Percentiles rank a stretch among this genome's conserved stretches.
Evolutionary conservation across 1,140 invertebrate species (phyloP).

Genomic region (Macrosteles quadrilineatus): DNA sequence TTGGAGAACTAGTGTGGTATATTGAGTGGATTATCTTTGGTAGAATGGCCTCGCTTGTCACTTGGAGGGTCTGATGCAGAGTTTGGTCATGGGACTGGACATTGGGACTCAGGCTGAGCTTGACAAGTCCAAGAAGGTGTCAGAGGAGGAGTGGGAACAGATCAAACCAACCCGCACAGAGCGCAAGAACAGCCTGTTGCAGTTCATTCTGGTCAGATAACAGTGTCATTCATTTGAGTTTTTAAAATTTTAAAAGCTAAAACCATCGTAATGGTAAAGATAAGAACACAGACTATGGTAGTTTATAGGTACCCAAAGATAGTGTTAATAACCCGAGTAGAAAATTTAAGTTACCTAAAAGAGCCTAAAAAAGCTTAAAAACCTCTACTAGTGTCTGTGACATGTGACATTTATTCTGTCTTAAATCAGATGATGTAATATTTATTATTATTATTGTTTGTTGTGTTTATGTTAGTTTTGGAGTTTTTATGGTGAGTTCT

Average conservation of each 20-base stretch:
- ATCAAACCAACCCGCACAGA: constrained; percentile 68
- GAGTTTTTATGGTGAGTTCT: no score
- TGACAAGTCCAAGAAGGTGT: constrained; percentile 68
- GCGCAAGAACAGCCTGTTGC: constrained; percentile 60
- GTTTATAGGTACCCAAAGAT: no score
- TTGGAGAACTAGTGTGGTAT: no score
- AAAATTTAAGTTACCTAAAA: no score
- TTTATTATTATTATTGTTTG: no score
- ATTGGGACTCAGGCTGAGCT: constrained; percentile 65
- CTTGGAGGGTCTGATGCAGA: constrained; percentile 61
- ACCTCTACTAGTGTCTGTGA: no score
- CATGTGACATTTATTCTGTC: no score
- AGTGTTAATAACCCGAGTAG: no score
- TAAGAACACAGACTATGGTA: background rate
- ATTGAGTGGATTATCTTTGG: no score
- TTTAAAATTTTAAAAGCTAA: background rate
- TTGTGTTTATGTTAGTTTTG: no score
- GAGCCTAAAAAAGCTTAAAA: no score
- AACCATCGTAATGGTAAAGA: background rate
- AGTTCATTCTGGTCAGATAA: constrained; percentile 58
- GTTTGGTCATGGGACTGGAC: constrained; percentile 64
- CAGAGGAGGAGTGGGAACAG: constrained; percentile 79
- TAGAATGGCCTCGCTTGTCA: constrained; percentile 64
- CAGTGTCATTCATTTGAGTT: constrained; percentile 7
- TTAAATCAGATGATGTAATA: no score